Percentiles rank a stretch among this genome's conserved stretches.
Evolutionary conservation across 2,888 invertebrate species (phyloP).

Genomic region (Orchesellides sinensis): DNA sequence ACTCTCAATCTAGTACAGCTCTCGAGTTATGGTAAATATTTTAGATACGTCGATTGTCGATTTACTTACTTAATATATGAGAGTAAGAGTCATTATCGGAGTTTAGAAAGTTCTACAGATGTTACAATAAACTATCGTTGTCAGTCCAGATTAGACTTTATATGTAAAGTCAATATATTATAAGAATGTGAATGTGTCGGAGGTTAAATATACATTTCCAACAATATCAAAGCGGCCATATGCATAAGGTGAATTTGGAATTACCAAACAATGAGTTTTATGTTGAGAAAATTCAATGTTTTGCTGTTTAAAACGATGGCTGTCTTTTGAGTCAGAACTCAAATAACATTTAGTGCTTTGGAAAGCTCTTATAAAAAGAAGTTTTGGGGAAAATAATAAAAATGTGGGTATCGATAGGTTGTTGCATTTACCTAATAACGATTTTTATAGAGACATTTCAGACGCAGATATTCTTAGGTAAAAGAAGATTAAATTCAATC

Average conservation of each 20-base stretch:
- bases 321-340: too few species aligned
- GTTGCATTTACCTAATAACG: too few species aligned
- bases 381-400: too few species aligned
- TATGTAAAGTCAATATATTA: neutral
- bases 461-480: too few species aligned
- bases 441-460: too few species aligned
- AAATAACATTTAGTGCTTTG: too few species aligned
- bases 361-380: too few species aligned
- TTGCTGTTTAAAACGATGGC: neutral
- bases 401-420: too few species aligned
- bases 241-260: neutral
- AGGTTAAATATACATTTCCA: constrained; percentile 51
- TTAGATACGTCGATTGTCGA: neutral
- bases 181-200: constrained; percentile 54
- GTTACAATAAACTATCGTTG: neutral
- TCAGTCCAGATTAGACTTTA: neutral
- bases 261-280: neutral
- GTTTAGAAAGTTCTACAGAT: neutral
- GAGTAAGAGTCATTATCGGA: too few species aligned
- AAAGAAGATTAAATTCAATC: too few species aligned
- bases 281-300: neutral
- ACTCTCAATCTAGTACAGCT: too few species aligned
- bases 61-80: neutral
- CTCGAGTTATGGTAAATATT: too few species aligned
- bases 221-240: neutral